Evolutionary conservation across 37 sponge, comb jelly and placozoan species (phyloP).

Genomic region (Sycon ciliatum): DNA sequence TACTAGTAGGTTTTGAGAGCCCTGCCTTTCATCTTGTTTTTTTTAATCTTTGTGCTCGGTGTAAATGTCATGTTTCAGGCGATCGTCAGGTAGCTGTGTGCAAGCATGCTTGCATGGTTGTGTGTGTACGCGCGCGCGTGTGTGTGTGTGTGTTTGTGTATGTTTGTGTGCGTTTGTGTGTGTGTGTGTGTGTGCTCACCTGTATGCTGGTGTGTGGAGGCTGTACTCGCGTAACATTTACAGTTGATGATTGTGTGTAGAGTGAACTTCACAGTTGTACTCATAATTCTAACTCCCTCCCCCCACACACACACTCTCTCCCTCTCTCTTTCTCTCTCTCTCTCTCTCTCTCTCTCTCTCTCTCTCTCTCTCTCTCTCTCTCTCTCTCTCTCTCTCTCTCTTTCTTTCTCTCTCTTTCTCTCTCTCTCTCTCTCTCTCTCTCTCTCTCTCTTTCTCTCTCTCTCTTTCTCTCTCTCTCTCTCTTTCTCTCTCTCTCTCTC

Average conservation of each 20-base stretch:
- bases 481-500: slow-evolving; percentile 1
- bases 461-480: neutral
- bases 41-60: no score
- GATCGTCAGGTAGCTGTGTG: neutral
- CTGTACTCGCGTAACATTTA: slow-evolving; percentile 19
- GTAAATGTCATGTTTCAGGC: no score
- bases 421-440: slow-evolving; percentile 1
- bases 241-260: no score
- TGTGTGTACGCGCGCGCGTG: no score
- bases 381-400: neutral
- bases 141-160: no score
- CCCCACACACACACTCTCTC: no score
- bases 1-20: no score
- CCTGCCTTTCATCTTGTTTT: no score
- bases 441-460: neutral
- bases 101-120: no score
- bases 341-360: neutral
- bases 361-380: neutral
- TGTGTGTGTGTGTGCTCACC: neutral
- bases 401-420: neutral
- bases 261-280: neutral
- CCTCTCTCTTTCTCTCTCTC: neutral
- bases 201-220: neutral
- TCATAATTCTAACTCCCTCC: neutral
- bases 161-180: no score